phyloP scores from a whole-genome alignment of 1,140 invertebrate genomes.

The Aphelinus atriplicis region DNA sequence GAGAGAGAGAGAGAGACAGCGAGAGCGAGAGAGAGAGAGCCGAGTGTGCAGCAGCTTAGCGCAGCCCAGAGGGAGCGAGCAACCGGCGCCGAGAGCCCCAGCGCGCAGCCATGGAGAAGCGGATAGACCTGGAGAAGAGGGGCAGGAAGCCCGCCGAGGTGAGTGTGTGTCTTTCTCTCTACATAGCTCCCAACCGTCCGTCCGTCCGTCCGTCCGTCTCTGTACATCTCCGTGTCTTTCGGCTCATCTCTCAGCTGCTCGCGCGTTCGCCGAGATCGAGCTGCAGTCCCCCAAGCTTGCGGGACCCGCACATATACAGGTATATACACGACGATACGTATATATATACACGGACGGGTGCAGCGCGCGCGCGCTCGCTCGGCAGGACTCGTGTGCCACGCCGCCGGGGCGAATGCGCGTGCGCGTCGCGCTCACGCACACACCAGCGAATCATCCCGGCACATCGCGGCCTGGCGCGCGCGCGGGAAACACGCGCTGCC shows the following conservation, averaged over 20 bases:
- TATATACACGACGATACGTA: not conserved
- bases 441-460: not conserved
- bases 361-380: not conserved
- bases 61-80: too few relatives aligned
- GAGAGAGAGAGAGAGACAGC: too few relatives aligned
- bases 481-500: conserved; percentile 15
- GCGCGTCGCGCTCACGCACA: not conserved
- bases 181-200: not conserved
- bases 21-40: too few relatives aligned
- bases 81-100: not conserved
- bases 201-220: not conserved
- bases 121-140: conserved; percentile 88
- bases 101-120: conserved; percentile 80
- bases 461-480: not conserved
- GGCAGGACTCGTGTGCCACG: conserved; percentile 8
- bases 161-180: conserved; percentile 56
- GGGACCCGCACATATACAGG: not conserved
- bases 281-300: not conserved
- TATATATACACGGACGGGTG: not conserved
- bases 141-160: conserved; percentile 85
- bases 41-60: too few relatives aligned
- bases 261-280: not conserved
- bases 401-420: conserved; percentile 5
- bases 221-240: not conserved
- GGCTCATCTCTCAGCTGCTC: not conserved